Conservation (phyloP, 2,888 invertebrate genomes). For the Hemaris fuciformis region DNA sequence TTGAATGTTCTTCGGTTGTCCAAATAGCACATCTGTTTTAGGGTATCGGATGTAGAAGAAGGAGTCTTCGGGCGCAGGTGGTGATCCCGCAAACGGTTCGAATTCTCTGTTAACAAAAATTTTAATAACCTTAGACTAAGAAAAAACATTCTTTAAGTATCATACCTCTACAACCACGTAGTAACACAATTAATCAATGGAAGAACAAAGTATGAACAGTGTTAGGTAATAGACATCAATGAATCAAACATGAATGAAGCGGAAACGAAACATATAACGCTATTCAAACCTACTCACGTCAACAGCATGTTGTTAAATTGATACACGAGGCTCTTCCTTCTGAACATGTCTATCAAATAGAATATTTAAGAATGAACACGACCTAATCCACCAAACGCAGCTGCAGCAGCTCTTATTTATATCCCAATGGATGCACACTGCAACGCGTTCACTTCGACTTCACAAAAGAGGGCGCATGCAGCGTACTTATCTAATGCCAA, state of each 20-base stretch:
- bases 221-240: background rate
- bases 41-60: slow-evolving; percentile 87
- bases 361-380: slow-evolving; percentile 18
- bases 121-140: background rate
- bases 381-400: slow-evolving; percentile 26
- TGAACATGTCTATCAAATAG: slow-evolving; percentile 50
- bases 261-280: background rate
- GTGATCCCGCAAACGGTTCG: slow-evolving; percentile 81
- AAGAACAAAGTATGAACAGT: background rate
- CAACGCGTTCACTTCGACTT: slow-evolving; percentile 21
- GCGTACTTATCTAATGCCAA: slow-evolving; percentile 24
- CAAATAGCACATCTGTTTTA: slow-evolving; percentile 63
- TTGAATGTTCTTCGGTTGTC: slow-evolving; percentile 48
- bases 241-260: background rate
- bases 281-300: slow-evolving; percentile 50
- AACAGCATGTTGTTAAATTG: slow-evolving; percentile 58
- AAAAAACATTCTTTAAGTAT: slow-evolving; percentile 7
- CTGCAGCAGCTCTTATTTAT: slow-evolving; percentile 39
- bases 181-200: background rate
- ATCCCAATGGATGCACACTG: slow-evolving; percentile 26
- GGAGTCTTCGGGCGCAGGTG: slow-evolving; percentile 88
- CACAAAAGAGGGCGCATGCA: slow-evolving; percentile 32
- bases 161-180: background rate
- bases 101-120: slow-evolving; percentile 62
- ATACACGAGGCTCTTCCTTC: slow-evolving; percentile 59